Evolutionary conservation across 2,888 invertebrate genomes (phyloP), one percentile per base, ranked within the genome.

Genomic region (Bellardia bayeri): DNA sequence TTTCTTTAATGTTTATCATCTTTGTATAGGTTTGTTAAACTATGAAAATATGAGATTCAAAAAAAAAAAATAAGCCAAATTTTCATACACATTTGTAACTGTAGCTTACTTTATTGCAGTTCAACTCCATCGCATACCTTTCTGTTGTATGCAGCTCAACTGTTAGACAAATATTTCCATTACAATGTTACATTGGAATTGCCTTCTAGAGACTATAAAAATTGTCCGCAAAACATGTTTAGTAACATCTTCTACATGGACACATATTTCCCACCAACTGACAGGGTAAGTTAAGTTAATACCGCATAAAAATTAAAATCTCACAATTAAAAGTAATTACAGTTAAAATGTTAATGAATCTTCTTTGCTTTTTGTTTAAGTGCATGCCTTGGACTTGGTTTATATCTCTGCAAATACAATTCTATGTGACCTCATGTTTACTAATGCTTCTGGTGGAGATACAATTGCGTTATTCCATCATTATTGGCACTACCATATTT

Each of bases 351-450:
- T 37, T 37, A 37, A 6, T 11, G 13, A 45, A 13, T 45, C 11
- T 45, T 45, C 9, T 37, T 3, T 16, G 23, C 13, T 78, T 61
- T 61, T 33, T 37, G 0, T 82, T 76, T 40, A 92, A 97, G 97
- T 97, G 97, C 90, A 96, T 97, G 96, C 94, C 96, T 76, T 96
- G 97, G 95, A 96, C 97, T 83, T 97, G 97, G 97, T 97, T 96
- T 92, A 93, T 97, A 74, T 96, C 97, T 0, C 95, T 96, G 90
- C 97, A 97, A 93, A 96, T 96, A 0, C 96, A 96, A 91, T 95
- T 97, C 91, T 97, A 97, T 93, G 94, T 95, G 42, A 91, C 95
- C 16, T 96, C 96, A 30, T 96, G 96, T 49, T 93, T 97, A 56
- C 94, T 96, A 87, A 92, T 96, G 83, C 94, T 96, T 75, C 91